phyloP scores from a whole-genome alignment of 2,888 invertebrate genomes.

The Anarsia innoxiella region DNA sequence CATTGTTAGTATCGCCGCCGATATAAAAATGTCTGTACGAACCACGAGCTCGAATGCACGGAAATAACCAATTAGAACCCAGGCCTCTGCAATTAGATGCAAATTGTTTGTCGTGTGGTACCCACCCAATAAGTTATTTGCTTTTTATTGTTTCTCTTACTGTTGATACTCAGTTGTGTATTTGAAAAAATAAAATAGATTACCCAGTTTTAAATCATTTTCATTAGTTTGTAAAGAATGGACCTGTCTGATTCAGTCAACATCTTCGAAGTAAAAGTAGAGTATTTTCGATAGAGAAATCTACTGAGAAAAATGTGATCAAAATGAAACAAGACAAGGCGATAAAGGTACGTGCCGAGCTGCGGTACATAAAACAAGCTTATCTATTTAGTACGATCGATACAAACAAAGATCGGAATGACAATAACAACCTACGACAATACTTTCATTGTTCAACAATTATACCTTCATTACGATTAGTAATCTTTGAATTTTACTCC shows the following conservation, averaged over 20 bases:
- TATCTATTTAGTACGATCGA: conserved; percentile 42
- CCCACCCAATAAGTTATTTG: too few species aligned
- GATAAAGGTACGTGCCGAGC: conserved; percentile 5
- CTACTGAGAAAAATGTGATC: too few species aligned
- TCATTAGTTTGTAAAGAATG: too few species aligned
- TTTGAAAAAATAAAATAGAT: too few species aligned
- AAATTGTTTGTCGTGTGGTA: conserved; percentile 14
- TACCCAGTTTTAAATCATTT: too few species aligned
- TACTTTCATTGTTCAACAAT: conserved; percentile 32
- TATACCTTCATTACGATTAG: conserved; percentile 15
- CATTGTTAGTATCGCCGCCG: neutral
- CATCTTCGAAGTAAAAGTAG: too few species aligned
- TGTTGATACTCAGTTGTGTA: too few species aligned
- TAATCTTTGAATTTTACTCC: conserved; percentile 5
- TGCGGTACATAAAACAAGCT: conserved; percentile 22
- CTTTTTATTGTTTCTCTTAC: neutral
- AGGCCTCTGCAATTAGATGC: conserved; percentile 19
- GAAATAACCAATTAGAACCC: neutral
- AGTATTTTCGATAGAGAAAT: too few species aligned
- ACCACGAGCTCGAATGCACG: neutral
- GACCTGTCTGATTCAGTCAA: too few species aligned
- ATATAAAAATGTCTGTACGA: too few species aligned
- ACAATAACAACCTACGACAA: conserved; percentile 32
- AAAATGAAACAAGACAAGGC: too few species aligned
- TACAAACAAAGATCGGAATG: conserved; percentile 26